A percentile compares a stretch with the other conserved stretches of the same genome.
These are phyloP conservation scores for Heliconius erato DNA, from an alignment of 2,888 invertebrate genomes.

Conservation along the genomic window DNA sequence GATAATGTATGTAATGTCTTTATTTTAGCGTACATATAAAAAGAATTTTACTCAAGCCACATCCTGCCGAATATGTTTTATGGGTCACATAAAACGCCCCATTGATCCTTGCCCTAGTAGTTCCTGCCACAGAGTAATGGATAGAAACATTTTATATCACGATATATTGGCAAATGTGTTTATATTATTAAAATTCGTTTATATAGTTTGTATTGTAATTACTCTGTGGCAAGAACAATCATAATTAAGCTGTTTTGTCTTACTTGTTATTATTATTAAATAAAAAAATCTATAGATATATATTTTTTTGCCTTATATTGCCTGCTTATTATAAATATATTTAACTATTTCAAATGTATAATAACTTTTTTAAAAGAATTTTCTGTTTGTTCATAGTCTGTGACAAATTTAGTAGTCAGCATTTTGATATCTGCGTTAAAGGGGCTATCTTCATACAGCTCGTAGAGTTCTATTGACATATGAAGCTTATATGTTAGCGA, in stretches of 20 bases:
- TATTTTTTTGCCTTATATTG: too few species aligned
- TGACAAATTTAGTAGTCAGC: slow-evolving; percentile 22
- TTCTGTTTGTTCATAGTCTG: slow-evolving; percentile 7
- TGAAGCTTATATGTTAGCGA: slow-evolving; percentile 18
- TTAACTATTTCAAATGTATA: too few species aligned
- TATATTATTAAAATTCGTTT: not conserved
- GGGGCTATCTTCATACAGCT: not conserved
- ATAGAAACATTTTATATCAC: not conserved
- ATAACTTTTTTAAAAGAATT: not conserved
- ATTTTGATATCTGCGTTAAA: slow-evolving; percentile 16
- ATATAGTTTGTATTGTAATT: not conserved
- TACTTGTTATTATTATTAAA: too few species aligned
- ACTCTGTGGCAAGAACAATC: not conserved
- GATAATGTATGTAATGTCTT: too few species aligned
- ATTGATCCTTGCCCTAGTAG: slow-evolving; percentile 35
- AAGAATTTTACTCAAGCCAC: slow-evolving; percentile 24
- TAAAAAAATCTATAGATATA: too few species aligned
- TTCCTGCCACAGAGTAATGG: slow-evolving; percentile 30
- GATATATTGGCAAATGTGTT: not conserved
- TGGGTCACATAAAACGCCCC: slow-evolving; percentile 41
- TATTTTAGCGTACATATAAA: too few species aligned
- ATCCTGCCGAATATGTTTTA: slow-evolving; percentile 33
- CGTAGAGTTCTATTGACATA: slow-evolving; percentile 17
- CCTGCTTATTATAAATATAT: too few species aligned
- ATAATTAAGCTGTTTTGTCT: not conserved